These are phyloP conservation scores for Anadara kagoshimensis DNA, from an alignment of 1,140 invertebrate genomes.

Conservation along the genomic window DNA sequence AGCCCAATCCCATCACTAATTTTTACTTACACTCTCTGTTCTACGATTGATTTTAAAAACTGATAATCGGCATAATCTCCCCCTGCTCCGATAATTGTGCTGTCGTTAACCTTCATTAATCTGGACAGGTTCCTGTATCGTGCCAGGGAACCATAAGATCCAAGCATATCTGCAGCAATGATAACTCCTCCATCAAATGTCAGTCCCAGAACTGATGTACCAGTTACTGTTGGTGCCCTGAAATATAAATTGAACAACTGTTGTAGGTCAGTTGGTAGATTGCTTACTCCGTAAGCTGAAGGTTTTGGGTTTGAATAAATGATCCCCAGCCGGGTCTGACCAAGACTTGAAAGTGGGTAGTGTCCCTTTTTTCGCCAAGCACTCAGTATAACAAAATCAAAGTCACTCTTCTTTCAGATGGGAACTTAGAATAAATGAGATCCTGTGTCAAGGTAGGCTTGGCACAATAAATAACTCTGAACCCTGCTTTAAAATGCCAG, in stretches of 20 bases:
- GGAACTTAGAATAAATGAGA: too few relatives aligned
- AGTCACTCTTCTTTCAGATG: too few relatives aligned
- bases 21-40: slow-evolving; percentile 90
- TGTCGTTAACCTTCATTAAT: slow-evolving; percentile 90
- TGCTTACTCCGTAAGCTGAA: too few relatives aligned
- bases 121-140: slow-evolving; percentile 88
- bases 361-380: too few relatives aligned
- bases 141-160: slow-evolving; percentile 93
- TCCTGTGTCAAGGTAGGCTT: too few relatives aligned
- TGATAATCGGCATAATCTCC: slow-evolving; percentile 98
- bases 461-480: too few relatives aligned
- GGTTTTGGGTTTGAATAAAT: background rate
- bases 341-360: too few relatives aligned
- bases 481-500: too few relatives aligned
- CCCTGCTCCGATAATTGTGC: slow-evolving; percentile 89
- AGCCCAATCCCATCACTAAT: background rate
- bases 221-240: slow-evolving; percentile 89
- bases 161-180: slow-evolving; percentile 92
- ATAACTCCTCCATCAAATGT: slow-evolving; percentile 92
- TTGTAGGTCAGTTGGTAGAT: background rate
- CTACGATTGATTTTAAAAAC: slow-evolving; percentile 88
- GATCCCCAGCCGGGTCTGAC: too few relatives aligned
- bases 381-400: too few relatives aligned
- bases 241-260: slow-evolving; percentile 52
- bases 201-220: slow-evolving; percentile 91